Base-by-base conservation (phyloP, 2,797 vertebrate genomes). In the Sebastes variabilis region DNA sequence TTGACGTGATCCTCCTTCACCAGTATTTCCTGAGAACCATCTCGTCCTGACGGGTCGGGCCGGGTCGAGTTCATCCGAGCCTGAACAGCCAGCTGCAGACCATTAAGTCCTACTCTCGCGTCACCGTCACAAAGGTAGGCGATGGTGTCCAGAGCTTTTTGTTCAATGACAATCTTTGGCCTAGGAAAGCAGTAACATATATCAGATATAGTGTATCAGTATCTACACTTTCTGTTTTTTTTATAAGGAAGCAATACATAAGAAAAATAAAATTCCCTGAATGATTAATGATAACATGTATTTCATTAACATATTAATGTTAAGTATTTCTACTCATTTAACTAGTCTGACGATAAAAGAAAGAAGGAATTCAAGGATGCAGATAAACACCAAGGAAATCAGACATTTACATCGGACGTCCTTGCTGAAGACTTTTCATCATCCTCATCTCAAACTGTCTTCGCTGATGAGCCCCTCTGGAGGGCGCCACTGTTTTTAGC, bases 101-200 rank as follows among this genome's bases (percentile, higher is more conserved):
- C 96, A 0, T 98, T 99, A 66, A 99, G 94, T 34, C 96, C 98
- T 2, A 95, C 81, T 67, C 99, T 96, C 24, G 99, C 99, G 3
- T 99, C 99, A 1, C 99, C 98, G 0, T 99, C 98, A 2, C 97
- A 99, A 54, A 99, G 96, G 81, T 96, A 95, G 14, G 98, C 96
- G 8, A 99, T 88, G 1, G 97, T 99, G 85, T 96, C 97, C 83
- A 99, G 86, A 16, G 98, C 99, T 73, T 96, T 97, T 81, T 97
- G 96, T 81, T 99, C 98, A 22, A 99, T 96, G 85, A 81, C 96
- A 76, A 99, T 93, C 0, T 88, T 90, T 4, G 94, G 87, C 66
- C 98, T 99, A 84, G 66, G 93, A 94, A 73, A 79, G 67, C 2
- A 30, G 22, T 2, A 70, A 36, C 1, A 77, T 8, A 46, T 3